Percentiles rank a stretch among this genome's conserved stretches.
Evolutionary conservation across 2,797 vertebrate genomes (phyloP).

Genomic region (Hapalemur alaotrensis): DNA sequence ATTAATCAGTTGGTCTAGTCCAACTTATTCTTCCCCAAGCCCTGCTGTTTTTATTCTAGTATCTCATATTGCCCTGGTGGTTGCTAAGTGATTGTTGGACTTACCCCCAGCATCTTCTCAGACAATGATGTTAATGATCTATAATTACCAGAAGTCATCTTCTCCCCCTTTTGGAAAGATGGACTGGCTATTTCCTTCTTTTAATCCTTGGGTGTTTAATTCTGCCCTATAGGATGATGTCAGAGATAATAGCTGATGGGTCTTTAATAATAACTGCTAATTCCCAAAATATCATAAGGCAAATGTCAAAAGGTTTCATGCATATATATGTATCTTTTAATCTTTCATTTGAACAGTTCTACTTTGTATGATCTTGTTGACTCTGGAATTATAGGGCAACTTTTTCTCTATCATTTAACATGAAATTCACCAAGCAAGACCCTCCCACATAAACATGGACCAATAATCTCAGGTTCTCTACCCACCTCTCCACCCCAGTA

Average conservation of each 20-base stretch:
- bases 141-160: constrained; percentile 25
- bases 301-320: constrained; percentile 19
- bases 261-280: constrained; percentile 23
- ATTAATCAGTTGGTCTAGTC: constrained; percentile 14
- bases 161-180: constrained; percentile 42
- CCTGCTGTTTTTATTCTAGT: not conserved
- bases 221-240: constrained; percentile 1
- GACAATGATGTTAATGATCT: constrained; percentile 35
- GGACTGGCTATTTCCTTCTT: not conserved
- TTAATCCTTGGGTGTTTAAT: constrained; percentile 23
- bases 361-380: constrained; percentile 13
- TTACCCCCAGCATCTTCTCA: constrained; percentile 1
- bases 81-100: constrained; percentile 47
- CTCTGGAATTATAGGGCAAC: constrained; percentile 16
- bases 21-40: not conserved
- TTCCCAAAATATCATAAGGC: constrained; percentile 29
- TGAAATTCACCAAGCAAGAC: not conserved
- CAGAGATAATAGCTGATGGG: constrained; percentile 23
- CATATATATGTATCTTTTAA: not conserved
- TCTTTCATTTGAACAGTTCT: constrained; percentile 6
- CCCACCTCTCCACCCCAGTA: not conserved
- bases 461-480: not conserved
- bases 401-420: not conserved
- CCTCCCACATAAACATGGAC: not conserved
- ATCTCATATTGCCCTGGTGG: constrained; percentile 1